Evolutionary conservation across 1,140 invertebrate species (phyloP), one percentile per base, ranked within the genome.

Genomic region (Drosophila nannoptera): DNA sequence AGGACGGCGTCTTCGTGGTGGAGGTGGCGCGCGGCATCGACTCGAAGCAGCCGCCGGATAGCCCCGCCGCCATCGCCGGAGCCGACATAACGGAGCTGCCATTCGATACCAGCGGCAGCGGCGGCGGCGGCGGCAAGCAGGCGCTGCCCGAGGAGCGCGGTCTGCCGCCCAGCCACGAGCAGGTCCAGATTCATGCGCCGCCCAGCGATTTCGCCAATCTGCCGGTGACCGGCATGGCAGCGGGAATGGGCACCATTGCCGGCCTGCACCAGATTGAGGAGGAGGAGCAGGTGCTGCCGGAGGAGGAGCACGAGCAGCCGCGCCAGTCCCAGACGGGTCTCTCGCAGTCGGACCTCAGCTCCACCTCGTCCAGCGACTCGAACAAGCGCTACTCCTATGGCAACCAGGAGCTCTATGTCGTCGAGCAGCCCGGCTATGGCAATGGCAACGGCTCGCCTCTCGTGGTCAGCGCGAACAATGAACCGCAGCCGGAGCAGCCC

Each of bases 1-100:
- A 93, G 87, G 92, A 94, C 62, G 94, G 94, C n/a, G 94, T 95
- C 29, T 95, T 95, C 66, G 93, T 95, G 2, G 94, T 95, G 4
- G 94, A 95, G 76, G 93, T 94, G 53, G 78, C 89, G 45, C 83
- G 89, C 4, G 89, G 89, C 67, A 80, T 87, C 7, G 89, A 90
- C 54, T 77, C 86, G 7, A 80, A 77, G 38, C 77, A 69, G 48
- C 62, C 61, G n/a, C 78, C 81, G 0, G 75, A 60, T 67, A 90
- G 66, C 69, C 89, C 53, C 68, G 80, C 87, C 29, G 62, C 64
- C 29, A 22, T 4, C 53, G 22, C 22, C n/a, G 29, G 48, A 5
- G 7, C 5, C 1, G 84, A 88, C 29, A 66, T 72, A 46, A 77
- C 78, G 2, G 87, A 88, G 32, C 42, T 86, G 42, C 81, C 81